A percentile compares a stretch with the other conserved stretches of the same genome.
Evolutionary conservation across 2,888 invertebrate species (phyloP).

Genomic region (Xanthia icteritia): DNA sequence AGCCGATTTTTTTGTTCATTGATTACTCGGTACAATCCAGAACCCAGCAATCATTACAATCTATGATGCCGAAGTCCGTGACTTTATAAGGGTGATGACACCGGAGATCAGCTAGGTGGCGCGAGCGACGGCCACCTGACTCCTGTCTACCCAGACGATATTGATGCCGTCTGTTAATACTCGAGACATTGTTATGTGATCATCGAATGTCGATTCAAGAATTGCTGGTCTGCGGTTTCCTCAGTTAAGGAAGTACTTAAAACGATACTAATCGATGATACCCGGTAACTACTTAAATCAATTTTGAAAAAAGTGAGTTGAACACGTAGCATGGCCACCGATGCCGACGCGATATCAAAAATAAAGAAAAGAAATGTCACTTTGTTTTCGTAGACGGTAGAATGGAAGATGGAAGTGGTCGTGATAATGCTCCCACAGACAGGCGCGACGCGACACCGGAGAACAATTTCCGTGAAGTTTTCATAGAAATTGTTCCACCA

Average conservation of each 20-base stretch:
- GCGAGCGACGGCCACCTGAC: constrained; percentile 34
- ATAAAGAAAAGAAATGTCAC: too few relatives aligned
- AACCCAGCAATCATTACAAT: not conserved
- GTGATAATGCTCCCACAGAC: too few relatives aligned
- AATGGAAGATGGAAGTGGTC: too few relatives aligned
- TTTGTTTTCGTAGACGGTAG: too few relatives aligned
- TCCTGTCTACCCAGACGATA: constrained; percentile 13
- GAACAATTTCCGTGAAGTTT: too few relatives aligned
- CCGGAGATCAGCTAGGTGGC: constrained; percentile 20
- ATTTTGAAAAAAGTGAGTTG: not conserved
- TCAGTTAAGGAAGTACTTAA: not conserved
- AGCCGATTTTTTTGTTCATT: not conserved
- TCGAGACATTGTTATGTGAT: constrained; percentile 2
- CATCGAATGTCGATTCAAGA: constrained; percentile 10
- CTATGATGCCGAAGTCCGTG: not conserved
- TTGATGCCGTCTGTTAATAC: constrained; percentile 39
- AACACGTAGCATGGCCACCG: not conserved
- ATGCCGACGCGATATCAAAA: too few relatives aligned
- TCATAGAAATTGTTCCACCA: too few relatives aligned
- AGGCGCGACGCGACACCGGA: too few relatives aligned
- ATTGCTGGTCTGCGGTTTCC: constrained; percentile 18
- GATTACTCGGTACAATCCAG: not conserved
- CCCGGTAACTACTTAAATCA: not conserved
- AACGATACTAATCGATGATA: not conserved
- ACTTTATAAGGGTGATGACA: constrained; percentile 1